Base-by-base conservation (phyloP, 2,888 invertebrate genomes). In the Dicycla oo region DNA sequence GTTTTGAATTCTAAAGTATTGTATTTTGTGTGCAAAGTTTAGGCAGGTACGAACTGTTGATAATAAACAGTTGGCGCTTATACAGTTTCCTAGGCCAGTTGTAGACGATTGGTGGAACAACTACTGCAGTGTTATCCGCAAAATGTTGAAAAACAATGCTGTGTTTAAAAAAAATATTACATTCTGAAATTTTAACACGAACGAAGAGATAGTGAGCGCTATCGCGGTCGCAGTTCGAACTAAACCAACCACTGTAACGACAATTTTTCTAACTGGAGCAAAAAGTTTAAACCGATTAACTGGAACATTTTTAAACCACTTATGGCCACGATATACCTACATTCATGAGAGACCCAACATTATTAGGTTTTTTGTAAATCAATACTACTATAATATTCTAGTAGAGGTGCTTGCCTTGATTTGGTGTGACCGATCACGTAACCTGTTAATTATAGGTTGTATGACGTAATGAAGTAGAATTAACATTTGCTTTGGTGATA, bases 401-500 rank as follows among this genome's bases (percentile, higher is more conserved):
- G 51, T 40, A 15, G 11, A 10, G 2, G 43, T 49, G 38, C 43
- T 58, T 26, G 45, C 34, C 34, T 34, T 63, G 45, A 63, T 58
- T 63, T 63, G 15, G 23, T 73, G 23, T 80, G 74, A 61, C 80
- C 80, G 40, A 74, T 66, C 75, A 80, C 66, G 75, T 30, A 57
- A 57, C 3, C 20, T 11, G 13, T 43, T 78, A 18, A 20, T 45
- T n/a, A 66, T 23, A 30, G 26, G 40, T n/a, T 66, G 26, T 40
- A 15, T 43, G n/a, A n/a, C 2, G 43, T 43, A 45, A 60, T 54
- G 30, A 11, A 74, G 26, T 51, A 26, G 38, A 15, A 26, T 45
- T 18, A 63, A 23, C n/a, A 11, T 63, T 18, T 65, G 30, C 15
- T 67, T 20, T 65, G 6, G 20, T 65, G 5, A n/a, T 62, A 8